Evolutionary conservation across 2,888 invertebrate genomes (phyloP).

Genomic region (Aleiodes leptofemur): DNA sequence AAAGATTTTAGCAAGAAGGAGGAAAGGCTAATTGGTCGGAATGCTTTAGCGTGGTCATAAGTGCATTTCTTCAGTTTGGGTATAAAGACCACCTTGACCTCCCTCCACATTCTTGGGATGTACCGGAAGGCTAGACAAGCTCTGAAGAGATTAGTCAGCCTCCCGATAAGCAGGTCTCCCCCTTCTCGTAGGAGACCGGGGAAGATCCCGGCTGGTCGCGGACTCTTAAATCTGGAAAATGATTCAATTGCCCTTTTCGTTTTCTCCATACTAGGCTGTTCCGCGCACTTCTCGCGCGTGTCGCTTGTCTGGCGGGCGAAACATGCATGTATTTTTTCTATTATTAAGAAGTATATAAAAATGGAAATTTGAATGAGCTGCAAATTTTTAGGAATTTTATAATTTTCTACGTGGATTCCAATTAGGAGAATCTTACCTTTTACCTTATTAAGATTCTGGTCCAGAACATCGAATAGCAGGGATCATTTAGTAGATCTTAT

Average conservation of each 20-base stretch:
- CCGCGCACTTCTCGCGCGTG: too few species aligned
- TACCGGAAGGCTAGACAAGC: conserved; percentile 38
- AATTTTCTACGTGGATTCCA: too few species aligned
- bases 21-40: conserved; percentile 56
- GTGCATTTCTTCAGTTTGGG: conserved; percentile 51
- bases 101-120: conserved; percentile 43
- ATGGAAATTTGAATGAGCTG: too few species aligned
- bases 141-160: conserved; percentile 12
- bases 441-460: too few species aligned
- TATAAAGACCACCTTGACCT: conserved; percentile 49
- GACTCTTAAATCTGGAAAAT: conserved; percentile 37
- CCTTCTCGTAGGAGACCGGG: conserved; percentile 39
- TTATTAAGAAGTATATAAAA: too few species aligned
- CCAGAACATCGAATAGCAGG: too few species aligned
- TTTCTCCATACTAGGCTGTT: conserved; percentile 8
- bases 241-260: conserved; percentile 32
- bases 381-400: too few species aligned
- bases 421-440: too few species aligned
- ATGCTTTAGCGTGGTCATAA: conserved; percentile 49
- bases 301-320: too few species aligned
- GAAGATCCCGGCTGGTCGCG: conserved; percentile 39
- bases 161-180: neutral
- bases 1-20: conserved; percentile 57
- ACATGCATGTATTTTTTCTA: too few species aligned
- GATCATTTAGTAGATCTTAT: too few species aligned